Base-by-base conservation (phyloP, 2,113 vertebrate genomes). In the Pelecanus crispus region DNA sequence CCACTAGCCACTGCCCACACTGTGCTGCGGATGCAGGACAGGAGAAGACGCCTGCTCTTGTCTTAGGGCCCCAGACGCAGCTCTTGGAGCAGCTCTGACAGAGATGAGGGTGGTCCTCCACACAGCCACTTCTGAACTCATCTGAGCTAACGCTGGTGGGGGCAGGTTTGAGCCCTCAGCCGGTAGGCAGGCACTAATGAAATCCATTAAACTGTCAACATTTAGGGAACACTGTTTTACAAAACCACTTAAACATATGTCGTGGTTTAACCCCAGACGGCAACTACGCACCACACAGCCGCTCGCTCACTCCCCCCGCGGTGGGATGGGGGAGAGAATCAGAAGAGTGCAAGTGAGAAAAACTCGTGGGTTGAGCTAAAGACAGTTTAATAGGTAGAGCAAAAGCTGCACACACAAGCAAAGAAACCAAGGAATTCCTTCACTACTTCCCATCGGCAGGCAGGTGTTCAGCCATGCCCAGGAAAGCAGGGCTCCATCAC, bases 141-240 rank as follows among this genome's bases (percentile, higher is more conserved):
- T 61, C 67, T 71, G 61, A 95, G 78, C 92, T 85, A 94, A 92
- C 91, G 91, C 89, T 95, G 78, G 53, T 74, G 73, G 83, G 92
- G 86, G 85, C 81, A 96, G 80, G 68, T 88, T 63, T 94, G 62
- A 94, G 73, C 78, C 92, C 63, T 93, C 89, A 91, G 87, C 72
- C 10, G 0, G 47, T 92, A 91, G 65, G 68, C 85, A 95, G 91
- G 58, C 92, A 96, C 84, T 94, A 96, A 95, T 90, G 88, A 97
- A 97, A 96, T 94, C 95, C 96, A 97, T 97, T 97, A 97, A 97
- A 97, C 94, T 96, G 95, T 95, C 93, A 95, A 88, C 94, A 95
- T 96, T 95, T 95, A 97, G 78, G 89, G 91, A 96, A 94, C 91
- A 88, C 91, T 88, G 93, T 94, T 97, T 95, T 90, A 96, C 91